Percentiles rank a stretch among this genome's conserved stretches.
Conservation (phyloP, 2,888 invertebrate genomes). For the Tenthredo scrophulariae region DNA sequence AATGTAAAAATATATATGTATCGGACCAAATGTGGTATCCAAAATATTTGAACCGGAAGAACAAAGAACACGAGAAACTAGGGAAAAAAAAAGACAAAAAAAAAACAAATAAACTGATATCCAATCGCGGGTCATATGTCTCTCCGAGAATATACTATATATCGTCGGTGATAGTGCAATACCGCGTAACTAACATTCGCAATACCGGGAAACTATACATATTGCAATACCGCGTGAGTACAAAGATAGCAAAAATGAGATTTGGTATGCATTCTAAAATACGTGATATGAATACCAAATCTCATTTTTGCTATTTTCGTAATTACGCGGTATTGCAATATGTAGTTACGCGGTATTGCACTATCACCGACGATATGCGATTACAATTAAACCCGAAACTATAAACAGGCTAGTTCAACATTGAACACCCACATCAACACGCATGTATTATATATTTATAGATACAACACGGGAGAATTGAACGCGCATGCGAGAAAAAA, state of each 20-base stretch:
- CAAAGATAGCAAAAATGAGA: too few relatives aligned
- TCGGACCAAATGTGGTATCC: constrained; percentile 68
- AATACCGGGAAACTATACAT: too few relatives aligned
- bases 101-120: constrained; percentile 24
- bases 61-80: constrained; percentile 49
- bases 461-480: neutral
- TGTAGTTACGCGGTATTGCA: too few relatives aligned
- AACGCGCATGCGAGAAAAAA: neutral
- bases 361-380: too few relatives aligned
- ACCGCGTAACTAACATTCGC: too few relatives aligned
- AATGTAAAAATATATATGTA: constrained; percentile 58
- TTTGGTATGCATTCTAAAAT: too few relatives aligned
- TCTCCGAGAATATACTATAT: too few relatives aligned
- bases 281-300: too few relatives aligned
- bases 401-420: neutral
- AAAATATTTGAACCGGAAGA: constrained; percentile 57
- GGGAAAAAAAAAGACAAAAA: constrained; percentile 40
- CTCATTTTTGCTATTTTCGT: too few relatives aligned
- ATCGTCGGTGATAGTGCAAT: too few relatives aligned
- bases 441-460: neutral
- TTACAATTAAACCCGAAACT: neutral
- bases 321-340: too few relatives aligned
- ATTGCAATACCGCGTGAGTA: too few relatives aligned
- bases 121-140: neutral
- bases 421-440: neutral